phyloP scores from a whole-genome alignment of 2,888 invertebrate genomes.

The Hypena proboscidalis region DNA sequence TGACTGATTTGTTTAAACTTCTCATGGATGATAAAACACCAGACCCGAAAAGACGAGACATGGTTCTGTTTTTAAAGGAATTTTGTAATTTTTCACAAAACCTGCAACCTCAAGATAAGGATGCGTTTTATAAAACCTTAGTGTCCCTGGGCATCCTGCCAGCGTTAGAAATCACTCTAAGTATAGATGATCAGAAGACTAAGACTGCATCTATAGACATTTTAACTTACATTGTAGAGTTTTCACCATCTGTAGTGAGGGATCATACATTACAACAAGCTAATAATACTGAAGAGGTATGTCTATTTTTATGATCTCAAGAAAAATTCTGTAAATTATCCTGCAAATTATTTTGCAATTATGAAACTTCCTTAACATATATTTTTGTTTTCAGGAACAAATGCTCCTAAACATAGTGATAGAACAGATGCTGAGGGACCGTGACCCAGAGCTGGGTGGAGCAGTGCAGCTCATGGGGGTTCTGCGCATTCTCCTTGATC shows the following conservation, averaged over 20 bases:
- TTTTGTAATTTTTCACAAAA: conserved; percentile 99
- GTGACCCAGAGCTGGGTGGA: conserved; percentile 98
- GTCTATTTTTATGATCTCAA: conserved; percentile 19
- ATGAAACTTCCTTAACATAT: conserved; percentile 1
- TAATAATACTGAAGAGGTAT: conserved; percentile 94
- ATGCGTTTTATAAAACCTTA: conserved; percentile 98
- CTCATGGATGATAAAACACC: conserved; percentile 95
- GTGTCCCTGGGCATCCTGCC: conserved; percentile 95
- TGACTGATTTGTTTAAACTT: conserved; percentile 97
- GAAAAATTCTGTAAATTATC: neutral
- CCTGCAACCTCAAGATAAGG: conserved; percentile 98
- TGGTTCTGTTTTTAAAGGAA: conserved; percentile 98
- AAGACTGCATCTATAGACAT: conserved; percentile 99
- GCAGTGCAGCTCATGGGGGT: conserved; percentile 99
- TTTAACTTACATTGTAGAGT: conserved; percentile 98
- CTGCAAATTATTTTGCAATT: no score
- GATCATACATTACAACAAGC: conserved; percentile 98
- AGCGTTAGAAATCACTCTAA: conserved; percentile 95
- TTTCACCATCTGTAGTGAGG: conserved; percentile 98
- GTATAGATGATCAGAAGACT: conserved; percentile 96
- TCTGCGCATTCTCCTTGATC: conserved; percentile 95
- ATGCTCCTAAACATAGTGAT: conserved; percentile 98
- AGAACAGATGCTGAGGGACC: conserved; percentile 98
- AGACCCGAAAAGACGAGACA: conserved; percentile 94
- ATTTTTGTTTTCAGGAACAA: conserved; percentile 89